These are phyloP conservation scores for Agrilus planipennis DNA, from an alignment of 1,140 invertebrate species.

Conservation along the genomic window DNA sequence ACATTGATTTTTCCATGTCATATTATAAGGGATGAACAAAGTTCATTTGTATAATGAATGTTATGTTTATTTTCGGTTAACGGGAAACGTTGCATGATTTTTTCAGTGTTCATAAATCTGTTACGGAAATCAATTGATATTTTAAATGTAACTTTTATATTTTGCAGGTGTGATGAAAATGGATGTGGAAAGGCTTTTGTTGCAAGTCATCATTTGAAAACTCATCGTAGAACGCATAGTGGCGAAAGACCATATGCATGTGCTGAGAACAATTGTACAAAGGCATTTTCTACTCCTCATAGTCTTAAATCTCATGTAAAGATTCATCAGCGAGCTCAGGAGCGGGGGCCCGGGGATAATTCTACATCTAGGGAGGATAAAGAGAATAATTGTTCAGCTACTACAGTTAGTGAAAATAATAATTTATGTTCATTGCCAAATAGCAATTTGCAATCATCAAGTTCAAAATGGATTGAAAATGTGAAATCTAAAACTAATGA, in stretches of 20 bases:
- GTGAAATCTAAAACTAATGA: too few species aligned
- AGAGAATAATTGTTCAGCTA: too few species aligned
- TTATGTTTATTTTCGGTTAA: too few species aligned
- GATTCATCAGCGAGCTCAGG: slow-evolving; percentile 33
- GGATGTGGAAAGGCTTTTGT: slow-evolving; percentile 87
- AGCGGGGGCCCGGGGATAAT: neutral
- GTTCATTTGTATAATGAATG: too few species aligned
- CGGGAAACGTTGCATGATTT: too few species aligned
- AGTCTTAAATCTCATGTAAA: slow-evolving; percentile 68
- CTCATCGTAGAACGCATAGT: slow-evolving; percentile 60
- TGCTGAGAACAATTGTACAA: slow-evolving; percentile 52
- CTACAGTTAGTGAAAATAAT: slow-evolving; percentile 1
- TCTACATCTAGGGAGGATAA: slow-evolving; percentile 1
- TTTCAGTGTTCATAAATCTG: slow-evolving; percentile 4
- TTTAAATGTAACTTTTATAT: slow-evolving; percentile 10
- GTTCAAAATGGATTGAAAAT: too few species aligned
- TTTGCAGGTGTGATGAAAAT: slow-evolving; percentile 59
- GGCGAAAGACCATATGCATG: slow-evolving; percentile 71
- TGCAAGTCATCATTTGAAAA: slow-evolving; percentile 87
- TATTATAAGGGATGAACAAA: too few species aligned
- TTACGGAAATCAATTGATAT: neutral
- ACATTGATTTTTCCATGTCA: too few species aligned
- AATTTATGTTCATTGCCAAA: neutral
- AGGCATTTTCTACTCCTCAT: slow-evolving; percentile 67
- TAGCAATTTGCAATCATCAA: neutral